Evolutionary conservation across 2,113 vertebrate genomes (phyloP), one percentile per base, ranked within the genome.

Genomic region (Brachypteracias leptosomus): DNA sequence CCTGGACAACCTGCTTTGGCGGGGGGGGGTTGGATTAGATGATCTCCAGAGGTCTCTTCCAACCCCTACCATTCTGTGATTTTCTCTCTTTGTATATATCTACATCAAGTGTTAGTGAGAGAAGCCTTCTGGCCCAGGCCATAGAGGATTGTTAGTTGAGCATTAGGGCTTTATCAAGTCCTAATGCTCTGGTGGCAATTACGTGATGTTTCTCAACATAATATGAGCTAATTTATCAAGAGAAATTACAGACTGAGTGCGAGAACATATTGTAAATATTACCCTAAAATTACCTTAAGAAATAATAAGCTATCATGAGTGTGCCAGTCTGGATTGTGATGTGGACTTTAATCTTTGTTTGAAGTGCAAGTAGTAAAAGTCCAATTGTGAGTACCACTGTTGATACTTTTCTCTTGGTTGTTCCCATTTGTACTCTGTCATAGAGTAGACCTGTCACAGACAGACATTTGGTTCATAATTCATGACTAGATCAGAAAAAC

Each of bases 141-240:
- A 7, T 11, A 49, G 46, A 71, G 17, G 3, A 20, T 6, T 46
- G 7, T 59, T 42, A 22, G n/a, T n/a, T 21, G 40, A n/a, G 0
- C 40, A 16, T 68, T 16, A 44, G 35, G 35, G 6, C 22, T 87
- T 78, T 66, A 31, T 72, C 18, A 46, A 2, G 15, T 71, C 13
- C 18, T 66, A 16, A 21, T 59, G 9, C 16, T 57, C 29, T 82
- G 33, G 59, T 25, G 31, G 31, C 15, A 71, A 8, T 28, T 72
- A 33, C 3, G 19, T 13, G 24, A 14, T 51, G 10, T 78, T 83
- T 77, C 33, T 85, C 16, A 54, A 21, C 6, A 58, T 24, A 73
- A 13, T 36, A 25, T 24, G 16, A 72, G 14, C 3, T 67, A 57
- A 72, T 77, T 49, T 49, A 51, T 49, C 0, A 3, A 58, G 33